These are phyloP conservation scores for Melanostoma mellinum DNA, from an alignment of 2,888 invertebrate species.

Conservation along the genomic window DNA sequence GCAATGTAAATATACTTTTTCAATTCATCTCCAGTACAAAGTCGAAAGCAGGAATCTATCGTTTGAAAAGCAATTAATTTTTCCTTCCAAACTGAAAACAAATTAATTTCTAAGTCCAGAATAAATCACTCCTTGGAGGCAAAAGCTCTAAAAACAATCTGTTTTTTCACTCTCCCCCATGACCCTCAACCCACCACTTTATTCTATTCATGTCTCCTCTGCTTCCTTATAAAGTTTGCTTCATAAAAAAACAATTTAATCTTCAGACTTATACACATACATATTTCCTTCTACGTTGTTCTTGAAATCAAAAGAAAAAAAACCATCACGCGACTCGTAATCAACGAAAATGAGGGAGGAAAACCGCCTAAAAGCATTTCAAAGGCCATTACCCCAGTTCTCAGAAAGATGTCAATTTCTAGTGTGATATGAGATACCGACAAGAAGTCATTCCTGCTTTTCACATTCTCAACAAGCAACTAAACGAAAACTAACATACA, in stretches of 20 bases:
- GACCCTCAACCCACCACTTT: background rate
- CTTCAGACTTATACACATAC: constrained; percentile 36
- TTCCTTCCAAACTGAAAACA: too few species aligned
- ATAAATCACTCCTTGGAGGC: too few species aligned
- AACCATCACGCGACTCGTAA: constrained; percentile 2
- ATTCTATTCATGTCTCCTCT: background rate
- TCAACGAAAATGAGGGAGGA: constrained; percentile 25
- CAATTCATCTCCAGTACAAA: too few species aligned
- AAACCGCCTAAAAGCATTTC: constrained; percentile 22
- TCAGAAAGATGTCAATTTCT: constrained; percentile 34
- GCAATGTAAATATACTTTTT: too few species aligned
- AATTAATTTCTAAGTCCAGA: too few species aligned
- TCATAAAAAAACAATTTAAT: constrained; percentile 24
- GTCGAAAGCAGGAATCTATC: too few species aligned
- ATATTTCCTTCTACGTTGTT: constrained; percentile 4
- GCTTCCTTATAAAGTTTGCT: background rate
- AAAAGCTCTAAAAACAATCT: background rate
- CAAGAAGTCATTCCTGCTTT: background rate
- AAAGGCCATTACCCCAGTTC: constrained; percentile 34
- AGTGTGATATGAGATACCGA: constrained; percentile 8
- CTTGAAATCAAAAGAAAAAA: constrained; percentile 13
- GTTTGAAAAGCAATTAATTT: too few species aligned
- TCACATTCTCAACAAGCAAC: background rate
- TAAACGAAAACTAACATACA: background rate
- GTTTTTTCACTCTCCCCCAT: background rate